phyloP scores from a whole-genome alignment of 1,140 invertebrate genomes.

The Anoplophora glabripennis region DNA sequence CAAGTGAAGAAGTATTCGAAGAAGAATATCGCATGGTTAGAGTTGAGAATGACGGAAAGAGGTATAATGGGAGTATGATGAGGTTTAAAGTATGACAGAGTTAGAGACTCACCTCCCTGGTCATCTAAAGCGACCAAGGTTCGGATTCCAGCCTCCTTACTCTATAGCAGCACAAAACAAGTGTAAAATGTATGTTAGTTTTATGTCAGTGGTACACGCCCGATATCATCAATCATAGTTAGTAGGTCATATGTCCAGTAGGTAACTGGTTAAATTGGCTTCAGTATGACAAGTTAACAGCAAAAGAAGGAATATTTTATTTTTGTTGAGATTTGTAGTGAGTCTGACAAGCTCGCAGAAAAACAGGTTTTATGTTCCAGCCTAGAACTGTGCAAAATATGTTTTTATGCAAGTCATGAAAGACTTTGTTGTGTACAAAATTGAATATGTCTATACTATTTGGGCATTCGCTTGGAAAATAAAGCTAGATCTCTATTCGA shows the following conservation, averaged over 20 bases:
- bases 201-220: constrained; percentile 37
- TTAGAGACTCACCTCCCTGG: constrained; percentile 92
- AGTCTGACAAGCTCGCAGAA: too few relatives aligned
- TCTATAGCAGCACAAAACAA: constrained; percentile 83
- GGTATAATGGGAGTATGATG: constrained; percentile 16
- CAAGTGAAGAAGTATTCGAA: constrained; percentile 5
- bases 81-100: constrained; percentile 10
- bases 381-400: too few relatives aligned
- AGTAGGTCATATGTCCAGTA: not conserved
- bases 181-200: constrained; percentile 56
- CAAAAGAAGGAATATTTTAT: too few relatives aligned
- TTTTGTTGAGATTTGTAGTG: too few relatives aligned
- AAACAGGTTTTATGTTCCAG: too few relatives aligned
- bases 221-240: constrained; percentile 25
- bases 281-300: too few relatives aligned
- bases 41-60: constrained; percentile 1
- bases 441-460: too few relatives aligned
- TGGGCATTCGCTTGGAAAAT: too few relatives aligned
- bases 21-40: constrained; percentile 12
- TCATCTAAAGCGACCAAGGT: constrained; percentile 98
- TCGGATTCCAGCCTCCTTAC: constrained; percentile 99
- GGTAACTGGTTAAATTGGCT: too few relatives aligned
- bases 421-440: too few relatives aligned
- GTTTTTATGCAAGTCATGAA: too few relatives aligned
- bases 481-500: too few relatives aligned